A percentile compares a stretch with the other conserved stretches of the same genome.
phyloP scores from a whole-genome alignment of 2,888 invertebrate genomes.

The Melikaiella ostensackeni region DNA sequence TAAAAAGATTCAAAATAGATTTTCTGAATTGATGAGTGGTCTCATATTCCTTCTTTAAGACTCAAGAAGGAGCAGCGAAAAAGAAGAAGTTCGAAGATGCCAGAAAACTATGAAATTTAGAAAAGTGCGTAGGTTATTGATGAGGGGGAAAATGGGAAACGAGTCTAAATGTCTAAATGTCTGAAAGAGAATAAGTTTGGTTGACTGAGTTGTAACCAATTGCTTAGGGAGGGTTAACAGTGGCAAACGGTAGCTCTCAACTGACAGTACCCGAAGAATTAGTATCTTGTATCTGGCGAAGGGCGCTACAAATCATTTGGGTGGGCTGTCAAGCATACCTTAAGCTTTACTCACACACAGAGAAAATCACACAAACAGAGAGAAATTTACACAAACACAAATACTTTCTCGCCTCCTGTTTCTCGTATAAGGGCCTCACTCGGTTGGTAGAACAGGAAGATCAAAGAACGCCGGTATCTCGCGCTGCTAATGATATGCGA shows the following conservation, averaged over 20 bases:
- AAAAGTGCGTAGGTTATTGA: background rate
- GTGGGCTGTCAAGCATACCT: conserved; percentile 55
- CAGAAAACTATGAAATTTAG: background rate
- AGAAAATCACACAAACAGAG: background rate
- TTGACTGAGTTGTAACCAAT: conserved; percentile 50
- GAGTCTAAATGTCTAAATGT: background rate
- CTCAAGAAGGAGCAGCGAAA: background rate
- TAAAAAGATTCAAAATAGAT: too few relatives aligned
- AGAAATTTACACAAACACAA: background rate
- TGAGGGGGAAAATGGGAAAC: background rate
- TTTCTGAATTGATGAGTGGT: too few relatives aligned
- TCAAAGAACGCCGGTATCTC: conserved; percentile 62
- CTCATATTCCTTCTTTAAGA: background rate
- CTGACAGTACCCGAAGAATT: conserved; percentile 59
- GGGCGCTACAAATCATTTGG: conserved; percentile 63
- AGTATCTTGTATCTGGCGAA: conserved; percentile 60
- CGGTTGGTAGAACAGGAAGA: conserved; percentile 46
- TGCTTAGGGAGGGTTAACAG: conserved; percentile 45
- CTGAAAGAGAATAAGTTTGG: conserved; percentile 26
- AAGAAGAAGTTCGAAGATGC: background rate
- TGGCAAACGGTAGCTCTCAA: conserved; percentile 59
- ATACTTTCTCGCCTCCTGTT: conserved; percentile 34
- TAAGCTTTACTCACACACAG: conserved; percentile 46
- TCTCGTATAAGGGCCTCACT: conserved; percentile 40
- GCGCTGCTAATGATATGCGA: conserved; percentile 63